Conservation (phyloP, 2,888 invertebrate genomes). For the Germaria angustata region DNA sequence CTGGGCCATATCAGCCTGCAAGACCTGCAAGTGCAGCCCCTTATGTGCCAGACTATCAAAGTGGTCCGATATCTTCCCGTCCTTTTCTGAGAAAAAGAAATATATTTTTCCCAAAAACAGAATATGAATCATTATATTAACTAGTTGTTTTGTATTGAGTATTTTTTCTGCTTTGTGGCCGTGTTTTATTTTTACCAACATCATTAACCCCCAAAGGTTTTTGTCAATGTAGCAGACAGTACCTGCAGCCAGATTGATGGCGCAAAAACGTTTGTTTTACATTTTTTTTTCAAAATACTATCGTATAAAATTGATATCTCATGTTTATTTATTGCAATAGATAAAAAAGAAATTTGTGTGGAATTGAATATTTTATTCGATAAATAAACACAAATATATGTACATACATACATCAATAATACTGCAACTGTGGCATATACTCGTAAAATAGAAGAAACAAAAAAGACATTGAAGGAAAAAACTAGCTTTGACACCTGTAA, state of each 20-base stretch:
- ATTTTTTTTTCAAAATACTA: not conserved
- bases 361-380: conserved; percentile 15
- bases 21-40: too few relatives aligned
- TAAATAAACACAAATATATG: not conserved
- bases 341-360: conserved; percentile 25
- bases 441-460: not conserved
- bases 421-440: too few relatives aligned
- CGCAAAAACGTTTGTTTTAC: conserved; percentile 10
- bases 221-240: conserved; percentile 49
- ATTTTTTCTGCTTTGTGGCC: not conserved
- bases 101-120: too few relatives aligned
- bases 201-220: conserved; percentile 39
- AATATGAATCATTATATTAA: too few relatives aligned
- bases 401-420: not conserved
- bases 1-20: too few relatives aligned
- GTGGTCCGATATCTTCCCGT: too few relatives aligned
- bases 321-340: conserved; percentile 16
- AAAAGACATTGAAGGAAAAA: not conserved
- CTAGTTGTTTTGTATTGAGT: too few relatives aligned
- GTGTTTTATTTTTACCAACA: conserved; percentile 15
- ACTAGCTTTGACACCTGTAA: not conserved
- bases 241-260: conserved; percentile 40
- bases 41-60: too few relatives aligned
- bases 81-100: too few relatives aligned
- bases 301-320: conserved; percentile 12